phyloP scores from a whole-genome alignment of 1,140 invertebrate species.

The Lordiphosa mommai region DNA sequence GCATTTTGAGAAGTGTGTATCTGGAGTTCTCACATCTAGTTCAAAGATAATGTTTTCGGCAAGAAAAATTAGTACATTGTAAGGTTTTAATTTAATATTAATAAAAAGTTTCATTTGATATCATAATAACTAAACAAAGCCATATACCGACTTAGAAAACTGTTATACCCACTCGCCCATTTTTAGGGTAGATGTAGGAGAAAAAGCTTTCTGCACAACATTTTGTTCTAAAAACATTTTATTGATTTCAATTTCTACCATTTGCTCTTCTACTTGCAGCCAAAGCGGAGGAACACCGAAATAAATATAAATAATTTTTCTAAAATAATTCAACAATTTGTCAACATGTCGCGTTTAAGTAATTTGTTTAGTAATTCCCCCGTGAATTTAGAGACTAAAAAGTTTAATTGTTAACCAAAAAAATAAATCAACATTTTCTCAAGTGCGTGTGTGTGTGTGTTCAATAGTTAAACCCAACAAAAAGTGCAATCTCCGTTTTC shows the following conservation, averaged over 20 bases:
- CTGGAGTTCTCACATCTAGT: too few species aligned
- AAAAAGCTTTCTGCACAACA: constrained; percentile 31
- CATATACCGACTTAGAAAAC: too few species aligned
- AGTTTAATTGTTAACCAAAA: constrained; percentile 59
- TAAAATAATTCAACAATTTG: constrained; percentile 4
- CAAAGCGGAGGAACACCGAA: constrained; percentile 25
- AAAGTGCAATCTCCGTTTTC: constrained; percentile 15
- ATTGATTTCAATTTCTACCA: constrained; percentile 38
- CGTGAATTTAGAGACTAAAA: constrained; percentile 75
- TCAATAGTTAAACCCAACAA: not conserved
- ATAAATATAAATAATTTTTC: constrained; percentile 3
- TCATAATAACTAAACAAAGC: too few species aligned
- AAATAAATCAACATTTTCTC: not conserved
- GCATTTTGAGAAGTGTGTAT: too few species aligned
- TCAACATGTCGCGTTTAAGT: constrained; percentile 71
- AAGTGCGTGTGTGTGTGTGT: constrained; percentile 9
- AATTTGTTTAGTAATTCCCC: constrained; percentile 54
- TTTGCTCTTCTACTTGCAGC: constrained; percentile 50
- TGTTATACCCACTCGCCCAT: too few species aligned
- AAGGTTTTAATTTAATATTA: too few species aligned
- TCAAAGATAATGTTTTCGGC: too few species aligned
- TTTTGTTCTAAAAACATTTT: constrained; percentile 27
- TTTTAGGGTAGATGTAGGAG: not conserved
- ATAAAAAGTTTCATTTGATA: too few species aligned
- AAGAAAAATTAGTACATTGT: too few species aligned